Percentiles rank a stretch among this genome's conserved stretches.
Evolutionary conservation across 2,888 invertebrate genomes (phyloP).

Genomic region (Mayetiola destructor): DNA sequence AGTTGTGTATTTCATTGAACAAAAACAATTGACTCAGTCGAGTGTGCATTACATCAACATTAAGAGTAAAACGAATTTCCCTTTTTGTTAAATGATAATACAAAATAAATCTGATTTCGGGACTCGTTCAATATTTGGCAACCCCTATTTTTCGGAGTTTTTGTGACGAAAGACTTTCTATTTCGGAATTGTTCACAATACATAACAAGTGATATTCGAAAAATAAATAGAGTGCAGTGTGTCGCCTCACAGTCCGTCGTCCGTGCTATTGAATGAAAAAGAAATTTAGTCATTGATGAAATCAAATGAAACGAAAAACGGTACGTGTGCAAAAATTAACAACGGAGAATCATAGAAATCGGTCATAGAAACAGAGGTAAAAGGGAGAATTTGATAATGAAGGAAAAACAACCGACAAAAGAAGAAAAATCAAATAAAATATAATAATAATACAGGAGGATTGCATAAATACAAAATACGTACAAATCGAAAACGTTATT

Average conservation of each 20-base stretch:
- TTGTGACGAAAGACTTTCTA: background rate
- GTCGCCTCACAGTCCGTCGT: background rate
- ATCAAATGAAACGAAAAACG: constrained; percentile 8
- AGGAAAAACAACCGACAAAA: background rate
- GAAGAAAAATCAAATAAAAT: background rate
- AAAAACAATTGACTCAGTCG: too few species aligned
- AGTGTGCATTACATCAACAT: too few species aligned
- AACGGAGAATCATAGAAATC: too few species aligned
- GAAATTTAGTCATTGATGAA: too few species aligned
- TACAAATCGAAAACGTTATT: background rate
- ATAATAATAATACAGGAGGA: too few species aligned
- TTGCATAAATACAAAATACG: background rate
- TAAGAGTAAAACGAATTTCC: too few species aligned
- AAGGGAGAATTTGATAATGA: too few species aligned
- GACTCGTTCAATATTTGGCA: background rate
- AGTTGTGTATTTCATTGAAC: too few species aligned
- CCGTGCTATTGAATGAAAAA: background rate
- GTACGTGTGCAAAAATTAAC: constrained; percentile 2
- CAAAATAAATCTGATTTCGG: too few species aligned
- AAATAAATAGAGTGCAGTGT: background rate
- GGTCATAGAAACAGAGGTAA: too few species aligned
- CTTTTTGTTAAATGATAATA: too few species aligned
- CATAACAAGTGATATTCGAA: background rate
- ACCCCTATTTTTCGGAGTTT: background rate
- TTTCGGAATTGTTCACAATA: background rate